These are phyloP conservation scores for Leptinotarsa rubiginosa DNA, from an alignment of 2,888 invertebrate genomes.

Conservation along the genomic window DNA sequence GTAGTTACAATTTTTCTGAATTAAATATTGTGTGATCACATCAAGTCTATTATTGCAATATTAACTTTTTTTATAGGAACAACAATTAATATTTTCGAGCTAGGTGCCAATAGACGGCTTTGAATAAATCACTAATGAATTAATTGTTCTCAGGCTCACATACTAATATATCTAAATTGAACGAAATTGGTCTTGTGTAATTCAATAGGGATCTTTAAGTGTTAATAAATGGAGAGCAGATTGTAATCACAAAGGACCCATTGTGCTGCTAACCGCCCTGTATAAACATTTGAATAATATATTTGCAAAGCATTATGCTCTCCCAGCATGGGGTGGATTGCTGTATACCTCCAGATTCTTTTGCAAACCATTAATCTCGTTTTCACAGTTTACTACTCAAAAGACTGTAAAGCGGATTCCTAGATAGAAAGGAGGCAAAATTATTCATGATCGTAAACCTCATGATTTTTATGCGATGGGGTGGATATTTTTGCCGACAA, in stretches of 20 bases:
- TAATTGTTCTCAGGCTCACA: constrained; percentile 9
- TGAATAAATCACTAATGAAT: background rate
- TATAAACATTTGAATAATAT: constrained; percentile 50
- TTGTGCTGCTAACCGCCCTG: constrained; percentile 48
- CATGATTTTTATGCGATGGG: constrained; percentile 29
- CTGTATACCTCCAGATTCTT: constrained; percentile 24
- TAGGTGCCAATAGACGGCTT: background rate
- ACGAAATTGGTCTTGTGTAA: constrained; percentile 43
- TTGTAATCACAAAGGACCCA: constrained; percentile 49
- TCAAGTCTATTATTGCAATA: too few relatives aligned
- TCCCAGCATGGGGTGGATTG: constrained; percentile 39
- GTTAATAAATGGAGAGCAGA: constrained; percentile 50
- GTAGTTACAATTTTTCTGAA: too few relatives aligned
- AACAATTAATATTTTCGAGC: too few relatives aligned
- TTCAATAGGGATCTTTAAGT: constrained; percentile 47
- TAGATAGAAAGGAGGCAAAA: constrained; percentile 15
- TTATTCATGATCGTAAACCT: constrained; percentile 31
- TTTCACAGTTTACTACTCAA: constrained; percentile 34
- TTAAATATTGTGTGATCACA: too few relatives aligned
- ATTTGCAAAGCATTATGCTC: constrained; percentile 51
- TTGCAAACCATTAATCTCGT: constrained; percentile 31
- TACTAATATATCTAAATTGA: constrained; percentile 32
- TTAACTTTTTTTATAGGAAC: too few relatives aligned
- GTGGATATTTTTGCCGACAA: constrained; percentile 26
- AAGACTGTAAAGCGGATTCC: constrained; percentile 27